Percentiles rank a stretch among this genome's conserved stretches.
These are phyloP conservation scores for Albula glossodonta DNA, from an alignment of 2,113 vertebrate species.

Conservation along the genomic window DNA sequence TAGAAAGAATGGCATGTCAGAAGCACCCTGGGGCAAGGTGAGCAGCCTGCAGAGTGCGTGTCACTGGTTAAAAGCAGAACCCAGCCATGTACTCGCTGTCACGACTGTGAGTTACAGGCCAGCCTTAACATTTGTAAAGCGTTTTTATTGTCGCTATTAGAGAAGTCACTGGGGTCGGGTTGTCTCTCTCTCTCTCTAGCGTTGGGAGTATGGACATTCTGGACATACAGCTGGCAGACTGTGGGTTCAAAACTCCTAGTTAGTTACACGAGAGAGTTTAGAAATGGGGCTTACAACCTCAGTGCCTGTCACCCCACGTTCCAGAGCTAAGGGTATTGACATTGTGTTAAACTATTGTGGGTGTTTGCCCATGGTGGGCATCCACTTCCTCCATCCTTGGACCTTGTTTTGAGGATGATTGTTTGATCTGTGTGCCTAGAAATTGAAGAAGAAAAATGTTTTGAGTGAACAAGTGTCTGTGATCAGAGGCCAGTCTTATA, in stretches of 20 bases:
- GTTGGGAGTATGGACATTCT: neutral
- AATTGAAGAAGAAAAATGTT: neutral
- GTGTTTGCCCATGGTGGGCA: neutral
- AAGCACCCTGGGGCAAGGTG: neutral
- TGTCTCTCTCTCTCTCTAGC: neutral
- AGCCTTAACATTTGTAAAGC: neutral
- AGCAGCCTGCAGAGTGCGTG: neutral
- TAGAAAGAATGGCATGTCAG: neutral
- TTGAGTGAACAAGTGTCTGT: neutral
- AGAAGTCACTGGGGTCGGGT: neutral
- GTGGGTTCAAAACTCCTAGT: neutral
- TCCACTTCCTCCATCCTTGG: neutral
- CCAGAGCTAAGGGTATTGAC: neutral
- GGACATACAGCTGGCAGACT: neutral
- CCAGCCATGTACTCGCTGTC: neutral
- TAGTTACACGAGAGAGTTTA: neutral
- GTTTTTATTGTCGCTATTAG: neutral
- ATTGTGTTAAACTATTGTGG: neutral
- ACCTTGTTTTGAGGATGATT: neutral
- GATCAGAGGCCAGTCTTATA: neutral
- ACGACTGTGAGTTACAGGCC: neutral
- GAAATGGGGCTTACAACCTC: neutral
- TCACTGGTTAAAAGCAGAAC: neutral
- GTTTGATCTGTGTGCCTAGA: neutral
- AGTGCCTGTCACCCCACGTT: neutral